A percentile compares a stretch with the other conserved stretches of the same genome.
These are phyloP conservation scores for Drosophila baimaii DNA, from an alignment of 1,140 invertebrate species.

Conservation along the genomic window DNA sequence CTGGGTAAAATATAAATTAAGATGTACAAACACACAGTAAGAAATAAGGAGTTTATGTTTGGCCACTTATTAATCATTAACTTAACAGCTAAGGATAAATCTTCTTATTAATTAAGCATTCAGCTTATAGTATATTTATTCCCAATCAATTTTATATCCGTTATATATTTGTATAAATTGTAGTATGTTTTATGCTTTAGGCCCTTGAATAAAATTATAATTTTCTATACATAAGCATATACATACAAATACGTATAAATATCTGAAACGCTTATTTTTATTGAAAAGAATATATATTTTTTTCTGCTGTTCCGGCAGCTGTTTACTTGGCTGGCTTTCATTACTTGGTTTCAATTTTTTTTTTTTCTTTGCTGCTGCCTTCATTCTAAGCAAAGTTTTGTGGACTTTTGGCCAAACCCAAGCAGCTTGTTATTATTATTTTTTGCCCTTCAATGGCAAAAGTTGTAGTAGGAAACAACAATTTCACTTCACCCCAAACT, in stretches of 20 bases:
- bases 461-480: conserved; percentile 66
- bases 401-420: conserved; percentile 41
- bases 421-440: conserved; percentile 61
- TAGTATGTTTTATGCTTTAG: no score
- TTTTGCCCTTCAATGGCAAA: conserved; percentile 61
- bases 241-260: conserved; percentile 58
- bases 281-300: conserved; percentile 47
- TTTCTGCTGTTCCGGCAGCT: conserved; percentile 33
- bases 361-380: conserved; percentile 7
- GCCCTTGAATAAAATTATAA: conserved; percentile 2
- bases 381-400: conserved; percentile 49
- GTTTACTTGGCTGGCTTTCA: conserved; percentile 46
- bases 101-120: no score
- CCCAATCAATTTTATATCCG: no score
- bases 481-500: conserved; percentile 39
- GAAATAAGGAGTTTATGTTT: conserved; percentile 11
- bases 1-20: conserved; percentile 64
- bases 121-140: no score
- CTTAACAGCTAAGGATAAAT: no score
- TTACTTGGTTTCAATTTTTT: conserved; percentile 23
- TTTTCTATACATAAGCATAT: neutral
- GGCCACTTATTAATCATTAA: neutral
- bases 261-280: conserved; percentile 63
- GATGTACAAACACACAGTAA: conserved; percentile 44
- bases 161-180: no score